Evolutionary conservation across 1,140 invertebrate species (phyloP), one percentile per base, ranked within the genome.

Genomic region (Brachionus angularis): DNA sequence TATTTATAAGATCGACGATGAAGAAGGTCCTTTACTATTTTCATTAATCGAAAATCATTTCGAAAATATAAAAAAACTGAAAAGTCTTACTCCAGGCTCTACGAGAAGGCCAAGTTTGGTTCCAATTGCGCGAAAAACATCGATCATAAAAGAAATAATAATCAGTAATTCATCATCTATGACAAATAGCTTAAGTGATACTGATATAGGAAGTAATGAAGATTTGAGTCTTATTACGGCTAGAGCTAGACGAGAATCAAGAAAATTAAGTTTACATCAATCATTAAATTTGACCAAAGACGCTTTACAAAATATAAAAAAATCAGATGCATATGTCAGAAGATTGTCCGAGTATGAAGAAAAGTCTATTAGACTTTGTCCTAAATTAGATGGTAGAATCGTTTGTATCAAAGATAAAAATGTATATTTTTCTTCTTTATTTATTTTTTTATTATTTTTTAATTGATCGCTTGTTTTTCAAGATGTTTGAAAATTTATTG

Each of bases 261-360:
- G 53, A 58, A 58, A 58, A 39, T 25, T 58, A 23, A 58, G 53
- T 58, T 18, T 58, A 12, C 53, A 58, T 3, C 53, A 58, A 36
- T 1, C 33, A 23, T 58, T 58, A 21, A 18, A 36, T 42, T 36
- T 58, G 21, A 39, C 53, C 1, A 58, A 58, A 58, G 53, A 58
- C 1, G 33, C 53, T 7, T 58, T 58, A 25, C 21, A 58, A 1
- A 36, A 39, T 33, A 1, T 58, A 39, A 58, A 58, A 39, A 36
- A 39, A 39, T 39, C 53, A 1, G 18, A 18, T 23, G 33, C 21
- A 23, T 58, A 58, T 39, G 18, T 23, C 7, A 18, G 16, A 10
- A 58, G 39, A 58, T 23, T 58, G 14, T 58, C 53, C 8, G 2
- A 39, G 18, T 58, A 58, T 39, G 53, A 58, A 14, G 53, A 58